Evolutionary conservation across 2,888 invertebrate species (phyloP), one percentile per base, ranked within the genome.

Genomic region (Drosophila leonis): DNA sequence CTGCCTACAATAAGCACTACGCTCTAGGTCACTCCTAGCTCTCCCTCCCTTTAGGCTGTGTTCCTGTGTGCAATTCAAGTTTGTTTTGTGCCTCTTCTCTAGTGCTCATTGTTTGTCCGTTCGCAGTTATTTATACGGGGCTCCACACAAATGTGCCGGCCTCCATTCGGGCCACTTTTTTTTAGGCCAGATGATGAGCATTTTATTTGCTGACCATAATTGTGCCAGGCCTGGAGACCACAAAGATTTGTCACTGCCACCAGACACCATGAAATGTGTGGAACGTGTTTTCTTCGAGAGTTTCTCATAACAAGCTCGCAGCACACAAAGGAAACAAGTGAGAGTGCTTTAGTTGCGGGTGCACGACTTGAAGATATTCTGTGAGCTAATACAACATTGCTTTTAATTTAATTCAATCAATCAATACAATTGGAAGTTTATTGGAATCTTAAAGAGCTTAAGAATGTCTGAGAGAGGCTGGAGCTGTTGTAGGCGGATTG

Each of bases 151-250:
- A 54, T 31, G 55, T 48, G 35, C 29, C 57, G 39, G 44, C 33
- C 55, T 39, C 15, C 42, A 12, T 39, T 41, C 31, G 20, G 31
- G 48, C 55, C 41, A 9, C 55, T 29, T 29, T 49, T 44, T 46
- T 61, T 39, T 39, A 42, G 59, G 51, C 46, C 55, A 46, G 39
- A 67, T 77, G 79, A 77, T 70, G 77, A 68, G 70, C 68, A 70
- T 84, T 83, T 82, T 72, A 85, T 84, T 84, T 84, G 78, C 76
- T 72, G 83, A 69, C 83, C 82, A 78, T 83, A 82, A 83, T 85
- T 80, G 80, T 73, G 69, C 35, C 64, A n/a, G 37, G 37, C 18
- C 35, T 33, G 24, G 20, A 48, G 49, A 62, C 72, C 73, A 59
- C 80, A 76, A 78, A 70, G 65, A 83, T 76, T 86, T 83, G 76